Evolutionary conservation across 2,797 vertebrate genomes (phyloP).

Genomic region (Taenioides sp.): DNA sequence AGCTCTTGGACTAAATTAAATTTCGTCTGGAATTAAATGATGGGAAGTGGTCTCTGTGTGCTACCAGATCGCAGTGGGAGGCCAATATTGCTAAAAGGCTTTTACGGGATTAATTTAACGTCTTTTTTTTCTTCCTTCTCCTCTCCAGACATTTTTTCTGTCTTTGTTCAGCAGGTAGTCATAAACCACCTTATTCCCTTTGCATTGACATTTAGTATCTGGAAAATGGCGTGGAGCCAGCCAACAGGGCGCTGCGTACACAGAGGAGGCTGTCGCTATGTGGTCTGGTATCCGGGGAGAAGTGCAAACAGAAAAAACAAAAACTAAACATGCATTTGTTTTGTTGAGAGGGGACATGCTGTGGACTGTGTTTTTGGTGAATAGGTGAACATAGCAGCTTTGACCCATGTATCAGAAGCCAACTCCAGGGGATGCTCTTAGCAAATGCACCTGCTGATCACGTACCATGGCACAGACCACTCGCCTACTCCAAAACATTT

Average conservation of each 20-base stretch:
- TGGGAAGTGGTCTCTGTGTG: slow-evolving; percentile 63
- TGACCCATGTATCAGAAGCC: slow-evolving; percentile 17
- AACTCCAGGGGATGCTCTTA: slow-evolving; percentile 10
- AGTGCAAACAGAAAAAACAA: slow-evolving; percentile 15
- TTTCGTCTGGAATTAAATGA: slow-evolving; percentile 79
- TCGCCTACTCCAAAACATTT: neutral
- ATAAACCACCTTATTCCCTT: slow-evolving; percentile 67
- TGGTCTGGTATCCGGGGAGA: slow-evolving; percentile 35
- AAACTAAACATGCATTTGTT: slow-evolving; percentile 36
- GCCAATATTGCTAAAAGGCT: slow-evolving; percentile 82
- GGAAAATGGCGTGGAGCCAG: slow-evolving; percentile 61
- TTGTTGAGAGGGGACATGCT: slow-evolving; percentile 34
- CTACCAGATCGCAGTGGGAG: slow-evolving; percentile 68
- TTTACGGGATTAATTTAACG: slow-evolving; percentile 83
- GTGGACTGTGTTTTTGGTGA: slow-evolving; percentile 27
- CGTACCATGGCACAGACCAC: slow-evolving; percentile 1
- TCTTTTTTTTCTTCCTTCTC: slow-evolving; percentile 45
- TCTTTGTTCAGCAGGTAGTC: slow-evolving; percentile 73
- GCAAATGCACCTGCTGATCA: neutral
- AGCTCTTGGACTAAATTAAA: slow-evolving; percentile 82
- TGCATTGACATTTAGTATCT: slow-evolving; percentile 63
- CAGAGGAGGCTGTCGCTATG: slow-evolving; percentile 43
- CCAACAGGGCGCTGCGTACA: slow-evolving; percentile 38
- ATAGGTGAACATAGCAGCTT: slow-evolving; percentile 21
- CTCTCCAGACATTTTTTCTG: slow-evolving; percentile 35